Evolutionary conservation across 2,797 vertebrate genomes (phyloP), one percentile per base, ranked within the genome.

Genomic region (Macrochelys suwanniensis): DNA sequence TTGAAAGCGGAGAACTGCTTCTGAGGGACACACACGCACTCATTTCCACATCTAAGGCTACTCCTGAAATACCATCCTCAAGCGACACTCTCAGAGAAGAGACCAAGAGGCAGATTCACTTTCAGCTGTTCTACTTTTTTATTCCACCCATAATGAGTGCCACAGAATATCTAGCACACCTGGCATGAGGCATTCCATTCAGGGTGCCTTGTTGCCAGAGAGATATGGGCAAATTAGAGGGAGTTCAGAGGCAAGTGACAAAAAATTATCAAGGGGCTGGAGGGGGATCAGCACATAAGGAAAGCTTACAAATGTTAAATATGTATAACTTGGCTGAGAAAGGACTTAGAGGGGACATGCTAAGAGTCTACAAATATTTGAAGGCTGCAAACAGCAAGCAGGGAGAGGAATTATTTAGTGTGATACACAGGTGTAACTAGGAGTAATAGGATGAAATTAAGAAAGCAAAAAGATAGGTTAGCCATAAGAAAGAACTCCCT

Each of bases 31-130:
- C 80, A 87, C 91, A 93, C 3, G 9, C 74, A 90, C 89, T 97
- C 94, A 98, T 98, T 97, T 98, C 87, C 95, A 95, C 97, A 97
- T 96, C 97, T 97, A 97, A 98, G 97, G 94, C 90, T 85, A 96
- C 88, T 81, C 95, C 94, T 1, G 4, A 98, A 98, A 97, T 96
- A 95, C 85, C 89, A 94, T 93, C 3, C 5, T 61, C 89, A 97
- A 97, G 93, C 94, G 91, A 97, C 94, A 87, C 93, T 97, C 95
- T 95, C 86, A 79, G 45, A 96, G 95, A 97, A 82, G 87, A 97
- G 79, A 95, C 61, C 94, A 97, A 0, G 49, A 94, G 93, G 91
- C 92, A 86, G 85, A 94, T 93, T 97, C 79, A 80, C 91, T 97
- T 94, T 97, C 88, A 94, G 95, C 95, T 93, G 87, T 90, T 96